Evolutionary conservation across 2,113 vertebrate species (phyloP), one percentile per base, ranked within the genome.

Genomic region (Petaurus breviceps): DNA sequence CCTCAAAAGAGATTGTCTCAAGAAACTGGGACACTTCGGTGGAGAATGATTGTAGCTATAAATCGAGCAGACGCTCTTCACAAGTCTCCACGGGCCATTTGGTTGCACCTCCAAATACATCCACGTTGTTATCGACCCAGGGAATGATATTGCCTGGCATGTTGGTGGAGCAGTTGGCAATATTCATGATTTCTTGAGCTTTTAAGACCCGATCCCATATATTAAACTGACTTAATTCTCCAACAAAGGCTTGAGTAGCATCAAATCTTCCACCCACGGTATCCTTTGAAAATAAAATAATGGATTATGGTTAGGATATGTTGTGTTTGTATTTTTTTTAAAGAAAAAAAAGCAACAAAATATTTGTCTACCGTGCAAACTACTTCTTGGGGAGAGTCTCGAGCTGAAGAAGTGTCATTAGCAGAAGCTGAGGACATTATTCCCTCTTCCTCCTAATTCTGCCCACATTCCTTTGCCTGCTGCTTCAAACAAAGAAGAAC

Each of bases 161-260:
- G 99, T 99, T 99, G 8, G 99, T 99, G 0, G 99, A 99, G 98
- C 99, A 99, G 98, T 99, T 99, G 96, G 99, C 99, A 90, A 99
- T 99, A 96, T 98, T 99, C 97, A 99, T 98, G 96, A 99, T 99
- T 97, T 99, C 99, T 93, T 99, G 99, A 0, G 99, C 98, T 12
- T 99, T 99, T 54, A 99, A 99, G 49, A 99, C 99, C 49, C 99
- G 98, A 98, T 99, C 99, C 99, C 99, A 99, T 98, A 99, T 99
- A 98, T 99, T 99, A 98, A 99, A 99, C 98, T 99, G 99, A 98
- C 99, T 99, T 98, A 99, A 98, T 98, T 99, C 99, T 49, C 99
- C 99, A 28, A 99, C 99, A 0, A 99, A 99, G 9, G 99, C 99
- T 98, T 99, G 99, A 1, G 99, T 99, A 94, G 99, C 99, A 52